Evolutionary conservation across 2,888 invertebrate species (phyloP), one percentile per base, ranked within the genome.

Genomic region (Microctonus brassicae): DNA sequence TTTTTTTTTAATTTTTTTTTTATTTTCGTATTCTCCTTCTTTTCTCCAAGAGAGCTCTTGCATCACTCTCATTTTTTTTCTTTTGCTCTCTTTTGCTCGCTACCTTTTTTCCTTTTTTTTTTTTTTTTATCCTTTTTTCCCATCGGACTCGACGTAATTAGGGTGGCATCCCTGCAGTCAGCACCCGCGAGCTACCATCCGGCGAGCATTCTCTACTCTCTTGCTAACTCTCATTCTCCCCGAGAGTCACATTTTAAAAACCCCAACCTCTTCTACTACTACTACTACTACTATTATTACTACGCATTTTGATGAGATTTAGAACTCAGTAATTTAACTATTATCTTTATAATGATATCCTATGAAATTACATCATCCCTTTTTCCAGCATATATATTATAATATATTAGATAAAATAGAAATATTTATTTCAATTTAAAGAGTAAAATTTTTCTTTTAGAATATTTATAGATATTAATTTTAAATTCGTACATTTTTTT

Each of bases 71-170:
- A 39, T 61, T 24, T 34, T 62, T 66, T 11, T 60, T 13, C 26
- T 10, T 42, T 33, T 42, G 26, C 42, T 26, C 33, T 57, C 22
- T 61, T 55, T 52, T 61, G 34, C 64, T 57, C 22, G 36, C 62
- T 69, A 69, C 68, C 67, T n/a, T n/a, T n/a, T 66, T 66, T 66
- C 67, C 73, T 58, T 67, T 64, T 66, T 69, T 69, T 67, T 57
- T 64, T 64, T 55, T 65, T 67, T 69, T 33, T 52, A 26, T 52
- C 24, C 55, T 60, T 47, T 70, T 70, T 73, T 73, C 78, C 82
- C 82, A 82, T 82, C 85, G 83, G 81, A 84, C 85, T 83, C 83
- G 81, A 81, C 80, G 84, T 87, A 87, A 87, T 87, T 87, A 87
- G 86, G 87, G 84, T 85, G 82, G 86, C 84, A 86, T 86, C 85